Conservation (phyloP, 2,888 invertebrate species). For the Ormyrus rosae region DNA sequence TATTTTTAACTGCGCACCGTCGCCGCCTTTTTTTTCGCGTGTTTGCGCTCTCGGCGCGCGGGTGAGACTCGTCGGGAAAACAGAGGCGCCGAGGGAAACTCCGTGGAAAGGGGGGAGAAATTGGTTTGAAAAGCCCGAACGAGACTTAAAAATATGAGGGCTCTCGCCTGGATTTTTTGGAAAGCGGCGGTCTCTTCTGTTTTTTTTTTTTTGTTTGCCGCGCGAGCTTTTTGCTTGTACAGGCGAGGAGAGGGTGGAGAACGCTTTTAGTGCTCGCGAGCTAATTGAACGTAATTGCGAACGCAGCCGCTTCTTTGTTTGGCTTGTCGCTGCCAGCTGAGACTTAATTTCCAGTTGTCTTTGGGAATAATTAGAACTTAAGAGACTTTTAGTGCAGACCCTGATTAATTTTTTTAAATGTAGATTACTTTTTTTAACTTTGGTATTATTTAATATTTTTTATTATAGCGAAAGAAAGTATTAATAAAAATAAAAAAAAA, state of each 20-base stretch:
- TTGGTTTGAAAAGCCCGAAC: slow-evolving; percentile 24
- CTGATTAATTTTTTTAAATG: too few species aligned
- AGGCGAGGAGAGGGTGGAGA: neutral
- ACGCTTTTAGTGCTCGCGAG: neutral
- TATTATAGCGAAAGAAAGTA: too few species aligned
- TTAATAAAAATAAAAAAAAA: too few species aligned
- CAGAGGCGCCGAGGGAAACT: neutral
- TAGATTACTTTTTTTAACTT: too few species aligned
- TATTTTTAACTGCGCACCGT: slow-evolving; percentile 42
- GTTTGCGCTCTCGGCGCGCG: slow-evolving; percentile 20
- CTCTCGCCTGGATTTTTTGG: slow-evolving; percentile 15
- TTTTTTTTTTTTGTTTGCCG: too few species aligned
- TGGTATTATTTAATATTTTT: too few species aligned
- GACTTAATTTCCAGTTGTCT: too few species aligned
- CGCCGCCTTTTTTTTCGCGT: slow-evolving; percentile 3
- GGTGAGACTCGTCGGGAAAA: neutral
- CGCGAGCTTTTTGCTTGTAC: neutral
- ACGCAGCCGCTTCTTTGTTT: too few species aligned
- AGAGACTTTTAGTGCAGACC: too few species aligned
- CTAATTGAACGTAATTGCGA: slow-evolving; percentile 33
- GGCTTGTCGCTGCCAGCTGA: too few species aligned
- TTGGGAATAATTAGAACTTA: too few species aligned
- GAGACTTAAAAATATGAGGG: slow-evolving; percentile 18
- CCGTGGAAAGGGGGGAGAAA: slow-evolving; percentile 9
- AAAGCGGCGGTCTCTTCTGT: neutral